Percentiles rank a stretch among this genome's conserved stretches.
Conservation (phyloP, 2,113 vertebrate genomes). For the Benitochromis conjunctus region DNA sequence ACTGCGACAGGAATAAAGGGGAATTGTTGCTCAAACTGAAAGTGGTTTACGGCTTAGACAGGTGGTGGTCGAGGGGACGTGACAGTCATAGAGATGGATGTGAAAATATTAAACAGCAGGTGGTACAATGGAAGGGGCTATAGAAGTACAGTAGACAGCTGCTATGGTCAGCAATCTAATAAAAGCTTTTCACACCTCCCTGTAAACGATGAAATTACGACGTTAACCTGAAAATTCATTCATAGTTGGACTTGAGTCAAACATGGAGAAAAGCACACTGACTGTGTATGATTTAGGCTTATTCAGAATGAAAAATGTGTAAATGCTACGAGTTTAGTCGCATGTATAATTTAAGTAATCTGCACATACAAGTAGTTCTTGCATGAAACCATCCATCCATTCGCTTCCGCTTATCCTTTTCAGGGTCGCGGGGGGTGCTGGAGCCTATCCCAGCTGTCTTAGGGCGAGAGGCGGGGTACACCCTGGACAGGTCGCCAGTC, state of each 20-base stretch:
- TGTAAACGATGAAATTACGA: neutral
- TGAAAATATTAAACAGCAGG: neutral
- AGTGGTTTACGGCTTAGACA: neutral
- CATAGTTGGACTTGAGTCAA: neutral
- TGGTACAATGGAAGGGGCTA: neutral
- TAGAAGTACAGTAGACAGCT: neutral
- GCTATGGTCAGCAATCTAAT: neutral
- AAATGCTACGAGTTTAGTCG: neutral
- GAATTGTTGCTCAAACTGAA: neutral
- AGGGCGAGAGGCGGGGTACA: too few species aligned
- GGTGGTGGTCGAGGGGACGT: neutral
- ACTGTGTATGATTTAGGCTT: neutral
- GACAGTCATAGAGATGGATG: neutral
- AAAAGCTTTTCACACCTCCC: neutral
- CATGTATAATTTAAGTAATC: neutral
- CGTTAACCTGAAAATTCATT: neutral
- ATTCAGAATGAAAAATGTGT: neutral
- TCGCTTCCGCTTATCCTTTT: too few species aligned
- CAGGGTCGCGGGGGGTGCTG: too few species aligned
- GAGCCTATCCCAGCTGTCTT: too few species aligned
- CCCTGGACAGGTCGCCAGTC: too few species aligned
- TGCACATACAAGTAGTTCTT: neutral
- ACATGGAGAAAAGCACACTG: neutral
- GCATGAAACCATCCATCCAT: neutral
- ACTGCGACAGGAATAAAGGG: neutral